Percentiles rank a stretch among this genome's conserved stretches.
Conservation (phyloP, 2,797 vertebrate species). For the Picus viridis region DNA sequence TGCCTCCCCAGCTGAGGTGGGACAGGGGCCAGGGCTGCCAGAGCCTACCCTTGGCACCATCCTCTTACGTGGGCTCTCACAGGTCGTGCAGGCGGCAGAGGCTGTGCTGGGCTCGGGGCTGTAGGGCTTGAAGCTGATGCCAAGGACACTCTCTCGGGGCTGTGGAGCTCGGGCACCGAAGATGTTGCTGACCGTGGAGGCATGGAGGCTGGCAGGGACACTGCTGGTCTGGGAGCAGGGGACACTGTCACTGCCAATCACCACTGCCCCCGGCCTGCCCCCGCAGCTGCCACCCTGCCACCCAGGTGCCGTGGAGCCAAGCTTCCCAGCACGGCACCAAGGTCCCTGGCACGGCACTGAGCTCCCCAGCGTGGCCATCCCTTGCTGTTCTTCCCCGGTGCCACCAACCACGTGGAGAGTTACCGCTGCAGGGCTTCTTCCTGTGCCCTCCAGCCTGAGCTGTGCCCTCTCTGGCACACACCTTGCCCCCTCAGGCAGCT, state of each 20-base stretch:
- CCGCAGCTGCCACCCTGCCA: not conserved
- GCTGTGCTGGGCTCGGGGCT: not conserved
- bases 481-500: not conserved
- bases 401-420: rapidly evolving
- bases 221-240: slow-evolving; percentile 31
- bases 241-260: not conserved
- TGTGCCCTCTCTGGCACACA: rapidly evolving
- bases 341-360: not conserved
- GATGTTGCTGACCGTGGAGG: slow-evolving; percentile 1
- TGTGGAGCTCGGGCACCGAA: not conserved
- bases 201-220: slow-evolving; percentile 10
- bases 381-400: not conserved
- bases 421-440: not conserved
- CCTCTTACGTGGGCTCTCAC: slow-evolving; percentile 62
- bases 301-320: too few species aligned
- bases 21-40: not conserved
- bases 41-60: not conserved
- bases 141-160: slow-evolving; percentile 26
- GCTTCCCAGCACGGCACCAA: too few species aligned
- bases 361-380: not conserved
- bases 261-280: rapidly evolving
- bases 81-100: not conserved
- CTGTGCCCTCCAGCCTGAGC: not conserved
- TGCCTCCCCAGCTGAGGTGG: not conserved
- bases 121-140: slow-evolving; percentile 57